Evolutionary conservation across 2,797 vertebrate species (phyloP), one percentile per base, ranked within the genome.

Genomic region (Pyrocephalus nanus): DNA sequence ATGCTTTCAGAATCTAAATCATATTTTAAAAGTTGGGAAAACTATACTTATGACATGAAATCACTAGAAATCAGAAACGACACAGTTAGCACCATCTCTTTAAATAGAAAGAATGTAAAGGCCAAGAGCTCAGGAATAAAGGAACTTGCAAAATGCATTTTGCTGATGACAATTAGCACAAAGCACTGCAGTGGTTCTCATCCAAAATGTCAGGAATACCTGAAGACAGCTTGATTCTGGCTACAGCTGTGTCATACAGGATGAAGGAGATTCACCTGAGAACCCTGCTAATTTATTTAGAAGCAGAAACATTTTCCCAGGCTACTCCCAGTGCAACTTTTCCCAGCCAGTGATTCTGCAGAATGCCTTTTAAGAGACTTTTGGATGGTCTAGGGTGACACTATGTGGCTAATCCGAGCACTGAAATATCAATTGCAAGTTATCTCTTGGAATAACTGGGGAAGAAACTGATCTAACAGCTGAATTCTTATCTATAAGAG

Each of bases 341-440:
- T 76, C 42, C 14, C 78, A 84, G 32, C 21, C 57, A 67, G 16
- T 27, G n/a, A 36, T 73, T 64, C 8, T 11, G 17, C 10, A 47
- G 81, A 57, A 78, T 42, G 75, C n/a, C 47, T 95, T 78, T 69
- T 48, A n/a, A 40, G 51, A 72, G 62, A 6, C 58, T 86, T 93
- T 96, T 58, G 79, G 75, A 62, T 67, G 96, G 96, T 96, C 88
- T 97, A 96, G 95, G 90, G 97, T 96, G 97, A 97, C 97, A 97
- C 97, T 97, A 42, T 93, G 96, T 97, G 97, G 97, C 88, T 96
- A 94, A 96, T 88, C 65, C 12, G 40, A 90, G 96, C 95, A 97
- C 89, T 96, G 86, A 96, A 95, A 58, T 53, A 88, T 17, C 71
- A 45, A 48, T 16, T 86, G 55, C 45, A 21, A 78, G 7, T 26